Base-by-base conservation (phyloP, 2,888 invertebrate genomes). In the Parochlus steinenii region DNA sequence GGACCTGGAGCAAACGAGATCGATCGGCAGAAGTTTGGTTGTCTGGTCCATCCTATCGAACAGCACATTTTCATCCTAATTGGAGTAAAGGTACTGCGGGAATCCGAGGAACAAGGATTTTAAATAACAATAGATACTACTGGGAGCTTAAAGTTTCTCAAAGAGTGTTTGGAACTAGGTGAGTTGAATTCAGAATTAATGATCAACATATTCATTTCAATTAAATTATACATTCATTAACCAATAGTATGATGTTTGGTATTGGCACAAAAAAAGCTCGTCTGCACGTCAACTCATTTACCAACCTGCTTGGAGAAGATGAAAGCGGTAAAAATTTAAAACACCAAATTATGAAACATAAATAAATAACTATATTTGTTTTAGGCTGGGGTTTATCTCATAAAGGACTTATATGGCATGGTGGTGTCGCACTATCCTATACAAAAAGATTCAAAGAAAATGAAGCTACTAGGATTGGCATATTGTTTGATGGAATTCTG, bases 351-450 rank as follows among this genome's bases (percentile, higher is more conserved):
- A n/a, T n/a, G n/a, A n/a, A n/a, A n/a, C n/a, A n/a, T n/a, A n/a
- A n/a, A n/a, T n/a, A n/a, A n/a, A n/a, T n/a, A n/a, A n/a, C n/a
- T n/a, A n/a, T n/a, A n/a, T n/a, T n/a, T n/a, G n/a, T n/a, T n/a
- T n/a, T n/a, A n/a, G n/a, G n/a, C n/a, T 79, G 77, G 77, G 78
- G 76, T 0, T 52, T 79, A 14, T 76, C 75, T 1, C 78, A 79
- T 48, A 77, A 76, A 52, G 79, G 79, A 5, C 47, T 69, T 6
- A 48, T 75, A 2, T 77, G 74, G 74, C 77, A 78, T 48, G 63
- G 63, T 15, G 75, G 75, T 11, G 57, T 64, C 35, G 69, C 69
- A 50, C 56, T 65, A 22, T 59, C 66, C 37, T 78, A 72, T 49
- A 73, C 74, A 3, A 69, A 69, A 47, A 70, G 74, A 1, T 78